phyloP scores from a whole-genome alignment of 1,140 invertebrate species.

The Pseudachorutes palmiensis region DNA sequence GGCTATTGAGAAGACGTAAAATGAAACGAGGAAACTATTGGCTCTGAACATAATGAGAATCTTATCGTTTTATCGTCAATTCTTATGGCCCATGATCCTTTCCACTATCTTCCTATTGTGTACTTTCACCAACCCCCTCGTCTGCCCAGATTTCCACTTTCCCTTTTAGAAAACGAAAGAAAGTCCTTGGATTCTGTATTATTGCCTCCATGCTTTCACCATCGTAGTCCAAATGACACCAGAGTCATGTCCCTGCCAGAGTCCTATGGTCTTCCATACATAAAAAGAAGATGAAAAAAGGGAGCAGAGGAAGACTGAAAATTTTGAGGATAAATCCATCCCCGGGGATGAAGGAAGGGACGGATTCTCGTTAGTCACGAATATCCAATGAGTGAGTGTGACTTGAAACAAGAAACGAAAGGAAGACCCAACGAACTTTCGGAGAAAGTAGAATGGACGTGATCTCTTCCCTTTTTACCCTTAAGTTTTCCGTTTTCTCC shows the following conservation, averaged over 20 bases:
- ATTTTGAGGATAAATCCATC: slow-evolving; percentile 31
- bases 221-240: neutral
- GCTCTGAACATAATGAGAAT: neutral
- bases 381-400: slow-evolving; percentile 34
- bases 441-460: slow-evolving; percentile 6
- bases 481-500: neutral
- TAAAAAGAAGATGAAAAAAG: slow-evolving; percentile 7
- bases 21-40: neutral
- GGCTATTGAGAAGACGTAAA: neutral
- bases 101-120: neutral
- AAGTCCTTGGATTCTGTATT: neutral
- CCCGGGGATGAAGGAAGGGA: slow-evolving; percentile 26
- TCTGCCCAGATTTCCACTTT: neutral
- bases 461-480: neutral
- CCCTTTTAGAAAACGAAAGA: slow-evolving; percentile 1
- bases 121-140: neutral
- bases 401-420: slow-evolving; percentile 34
- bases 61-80: neutral
- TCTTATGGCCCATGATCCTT: neutral
- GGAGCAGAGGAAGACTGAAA: slow-evolving; percentile 23
- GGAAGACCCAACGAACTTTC: neutral
- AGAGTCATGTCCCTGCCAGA: too few species aligned
- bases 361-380: slow-evolving; percentile 35
- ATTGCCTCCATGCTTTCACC: neutral
- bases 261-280: neutral